Evolutionary conservation across 2,888 invertebrate genomes (phyloP).

Genomic region (Drosophila paramelanica): DNA sequence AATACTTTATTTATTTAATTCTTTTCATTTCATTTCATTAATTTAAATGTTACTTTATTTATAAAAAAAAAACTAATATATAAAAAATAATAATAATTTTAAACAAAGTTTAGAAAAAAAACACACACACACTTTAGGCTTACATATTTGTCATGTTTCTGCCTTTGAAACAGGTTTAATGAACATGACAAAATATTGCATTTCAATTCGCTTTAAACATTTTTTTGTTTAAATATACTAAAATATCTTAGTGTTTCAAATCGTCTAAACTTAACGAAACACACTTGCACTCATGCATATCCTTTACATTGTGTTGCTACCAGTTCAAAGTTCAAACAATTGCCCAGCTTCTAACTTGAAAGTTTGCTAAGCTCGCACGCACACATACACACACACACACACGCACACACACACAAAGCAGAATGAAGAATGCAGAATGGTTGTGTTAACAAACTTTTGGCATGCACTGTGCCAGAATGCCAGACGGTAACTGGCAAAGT

Average conservation of each 20-base stretch:
- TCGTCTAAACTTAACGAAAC: neutral
- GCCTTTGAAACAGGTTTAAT: no score
- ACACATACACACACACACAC: conserved; percentile 27
- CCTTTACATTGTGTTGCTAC: conserved; percentile 20
- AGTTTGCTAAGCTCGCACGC: conserved; percentile 34
- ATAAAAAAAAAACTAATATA: no score
- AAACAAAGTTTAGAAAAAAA: no score
- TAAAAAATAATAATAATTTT: no score
- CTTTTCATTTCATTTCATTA: no score
- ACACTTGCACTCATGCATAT: neutral
- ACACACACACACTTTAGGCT: no score
- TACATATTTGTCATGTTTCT: no score
- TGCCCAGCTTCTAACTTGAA: conserved; percentile 37
- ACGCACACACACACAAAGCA: neutral
- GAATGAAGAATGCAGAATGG: conserved; percentile 6
- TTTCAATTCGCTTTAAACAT: no score
- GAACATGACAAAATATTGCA: no score
- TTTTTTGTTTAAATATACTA: neutral
- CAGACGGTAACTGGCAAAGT: conserved; percentile 47
- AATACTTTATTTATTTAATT: no score
- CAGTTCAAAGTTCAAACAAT: conserved; percentile 54
- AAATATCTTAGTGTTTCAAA: neutral
- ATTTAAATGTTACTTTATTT: no score
- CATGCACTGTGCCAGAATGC: conserved; percentile 47
- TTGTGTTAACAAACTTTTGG: conserved; percentile 56